Evolutionary conservation across 2,797 vertebrate genomes (phyloP).

Genomic region (Echeneis naucrates): DNA sequence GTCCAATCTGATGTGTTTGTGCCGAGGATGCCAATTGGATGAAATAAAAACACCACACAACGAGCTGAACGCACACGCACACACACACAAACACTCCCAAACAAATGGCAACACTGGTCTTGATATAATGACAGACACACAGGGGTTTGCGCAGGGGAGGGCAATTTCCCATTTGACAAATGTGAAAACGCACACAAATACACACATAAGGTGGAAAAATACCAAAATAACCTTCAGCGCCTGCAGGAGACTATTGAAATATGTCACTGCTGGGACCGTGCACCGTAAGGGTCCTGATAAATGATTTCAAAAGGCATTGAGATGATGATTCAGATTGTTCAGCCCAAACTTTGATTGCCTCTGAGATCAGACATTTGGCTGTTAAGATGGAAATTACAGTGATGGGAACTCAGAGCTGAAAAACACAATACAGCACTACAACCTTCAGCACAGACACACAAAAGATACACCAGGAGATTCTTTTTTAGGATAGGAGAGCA

Average conservation of each 20-base stretch:
- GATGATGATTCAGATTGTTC: slow-evolving; percentile 52
- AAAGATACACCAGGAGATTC: slow-evolving; percentile 21
- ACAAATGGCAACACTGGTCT: slow-evolving; percentile 42
- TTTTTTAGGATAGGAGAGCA: slow-evolving; percentile 68
- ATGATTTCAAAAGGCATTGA: slow-evolving; percentile 13
- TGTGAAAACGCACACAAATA: slow-evolving; percentile 16
- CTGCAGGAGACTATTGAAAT: slow-evolving; percentile 37
- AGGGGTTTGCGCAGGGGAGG: slow-evolving; percentile 24
- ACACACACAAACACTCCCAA: slow-evolving; percentile 23
- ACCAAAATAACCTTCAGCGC: slow-evolving; percentile 30
- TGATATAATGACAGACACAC: slow-evolving; percentile 36
- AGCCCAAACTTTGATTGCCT: slow-evolving; percentile 42
- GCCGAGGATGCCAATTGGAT: slow-evolving; percentile 44
- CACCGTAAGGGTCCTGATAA: slow-evolving; percentile 3
- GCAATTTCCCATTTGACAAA: slow-evolving; percentile 29
- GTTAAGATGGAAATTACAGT: slow-evolving; percentile 25
- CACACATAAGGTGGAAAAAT: slow-evolving; percentile 28
- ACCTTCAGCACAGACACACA: slow-evolving; percentile 33
- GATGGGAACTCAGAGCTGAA: slow-evolving; percentile 72
- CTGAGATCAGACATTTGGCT: slow-evolving; percentile 15
- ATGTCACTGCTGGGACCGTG: slow-evolving; percentile 23
- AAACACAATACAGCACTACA: slow-evolving; percentile 5
- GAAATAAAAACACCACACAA: slow-evolving; percentile 38
- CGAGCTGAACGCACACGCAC: slow-evolving; percentile 25
- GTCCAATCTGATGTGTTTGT: slow-evolving; percentile 59